These are phyloP conservation scores for Nomada goodeniana DNA, from an alignment of 2,888 invertebrate species.

Conservation along the genomic window DNA sequence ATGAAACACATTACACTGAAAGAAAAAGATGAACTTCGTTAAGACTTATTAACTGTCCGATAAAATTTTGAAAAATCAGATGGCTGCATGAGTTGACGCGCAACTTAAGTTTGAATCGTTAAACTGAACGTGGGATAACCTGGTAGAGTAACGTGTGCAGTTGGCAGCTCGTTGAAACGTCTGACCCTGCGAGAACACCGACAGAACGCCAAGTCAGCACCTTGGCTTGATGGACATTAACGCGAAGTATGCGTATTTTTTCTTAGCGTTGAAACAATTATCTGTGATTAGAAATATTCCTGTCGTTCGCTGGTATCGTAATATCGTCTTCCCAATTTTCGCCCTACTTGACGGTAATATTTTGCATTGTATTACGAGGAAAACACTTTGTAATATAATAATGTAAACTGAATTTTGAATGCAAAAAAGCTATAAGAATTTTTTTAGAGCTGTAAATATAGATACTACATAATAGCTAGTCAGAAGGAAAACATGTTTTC, in stretches of 20 bases:
- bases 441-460: no score
- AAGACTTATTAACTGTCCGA: constrained; percentile 34
- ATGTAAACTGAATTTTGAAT: no score
- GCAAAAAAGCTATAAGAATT: no score
- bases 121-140: constrained; percentile 70
- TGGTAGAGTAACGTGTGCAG: constrained; percentile 75
- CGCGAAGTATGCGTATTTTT: constrained; percentile 59
- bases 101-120: constrained; percentile 63
- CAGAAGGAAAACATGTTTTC: no score
- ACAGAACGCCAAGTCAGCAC: constrained; percentile 60
- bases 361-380: no score
- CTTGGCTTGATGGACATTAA: constrained; percentile 69
- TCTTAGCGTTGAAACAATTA: constrained; percentile 68
- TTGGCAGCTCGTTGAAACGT: constrained; percentile 68
- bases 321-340: no score
- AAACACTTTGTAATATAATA: no score
- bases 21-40: constrained; percentile 21
- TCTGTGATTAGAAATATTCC: constrained; percentile 64
- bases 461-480: no score
- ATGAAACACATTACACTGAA: neutral
- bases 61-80: constrained; percentile 48
- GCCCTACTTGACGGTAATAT: no score
- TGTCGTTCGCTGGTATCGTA: no score
- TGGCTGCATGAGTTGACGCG: constrained; percentile 37
- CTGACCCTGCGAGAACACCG: constrained; percentile 60